Percentiles rank a stretch among this genome's conserved stretches.
These are phyloP conservation scores for Pseudorhombus dupliciocellatus DNA, from an alignment of 2,113 vertebrate species.

Conservation along the genomic window DNA sequence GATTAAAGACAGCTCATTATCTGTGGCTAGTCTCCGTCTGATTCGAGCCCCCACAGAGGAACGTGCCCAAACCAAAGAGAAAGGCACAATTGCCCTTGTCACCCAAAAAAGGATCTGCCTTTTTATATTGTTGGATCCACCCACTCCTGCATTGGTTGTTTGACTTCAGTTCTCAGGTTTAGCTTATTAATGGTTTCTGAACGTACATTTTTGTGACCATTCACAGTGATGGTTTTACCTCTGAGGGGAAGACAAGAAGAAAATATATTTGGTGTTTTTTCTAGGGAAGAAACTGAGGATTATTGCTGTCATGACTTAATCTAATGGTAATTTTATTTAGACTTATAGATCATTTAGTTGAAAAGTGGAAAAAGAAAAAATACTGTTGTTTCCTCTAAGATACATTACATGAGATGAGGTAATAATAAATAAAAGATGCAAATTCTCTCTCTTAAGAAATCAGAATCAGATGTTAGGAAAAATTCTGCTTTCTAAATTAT, in stretches of 20 bases:
- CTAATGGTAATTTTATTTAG: neutral
- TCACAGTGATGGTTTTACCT: conserved; percentile 3
- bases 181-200: neutral
- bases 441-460: neutral
- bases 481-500: neutral
- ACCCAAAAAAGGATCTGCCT: conserved; percentile 48
- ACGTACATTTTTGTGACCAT: neutral
- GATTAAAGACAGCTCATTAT: conserved; percentile 99
- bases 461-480: neutral
- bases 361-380: neutral
- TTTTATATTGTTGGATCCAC: conserved; percentile 38
- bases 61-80: conserved; percentile 54
- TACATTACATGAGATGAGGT: no score
- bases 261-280: neutral
- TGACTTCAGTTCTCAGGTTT: conserved; percentile 15
- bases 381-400: no score
- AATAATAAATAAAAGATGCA: neutral
- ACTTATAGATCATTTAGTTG: neutral
- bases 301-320: neutral
- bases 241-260: neutral
- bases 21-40: conserved; percentile 88
- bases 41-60: conserved; percentile 72
- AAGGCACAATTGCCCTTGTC: conserved; percentile 44
- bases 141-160: conserved; percentile 25
- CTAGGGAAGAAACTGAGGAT: neutral